phyloP scores from a whole-genome alignment of 2,113 vertebrate species.

The Crotophaga sulcirostris region DNA sequence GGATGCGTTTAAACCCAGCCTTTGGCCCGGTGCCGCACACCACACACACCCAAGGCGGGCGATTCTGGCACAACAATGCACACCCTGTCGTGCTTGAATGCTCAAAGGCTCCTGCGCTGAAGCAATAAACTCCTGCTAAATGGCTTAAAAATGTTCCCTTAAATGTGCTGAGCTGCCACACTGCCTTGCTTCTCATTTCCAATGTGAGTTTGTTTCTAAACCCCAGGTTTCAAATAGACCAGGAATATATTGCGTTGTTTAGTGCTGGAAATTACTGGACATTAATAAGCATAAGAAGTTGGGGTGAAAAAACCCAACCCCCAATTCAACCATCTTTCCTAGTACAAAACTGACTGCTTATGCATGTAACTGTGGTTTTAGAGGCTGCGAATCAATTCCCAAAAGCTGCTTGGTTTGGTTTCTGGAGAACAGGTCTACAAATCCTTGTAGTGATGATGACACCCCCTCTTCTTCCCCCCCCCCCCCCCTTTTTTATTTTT shows the following conservation, averaged over 20 bases:
- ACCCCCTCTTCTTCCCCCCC: accelerated
- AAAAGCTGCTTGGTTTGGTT: neutral
- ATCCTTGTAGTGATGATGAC: neutral
- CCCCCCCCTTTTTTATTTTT: accelerated
- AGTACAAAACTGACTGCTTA: neutral
- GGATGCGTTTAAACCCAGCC: slow-evolving; percentile 3
- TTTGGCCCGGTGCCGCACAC: slow-evolving; percentile 33
- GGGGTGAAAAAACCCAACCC: neutral
- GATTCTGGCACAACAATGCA: slow-evolving; percentile 23
- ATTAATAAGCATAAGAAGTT: neutral
- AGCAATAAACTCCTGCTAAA: slow-evolving; percentile 31
- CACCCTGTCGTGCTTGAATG: slow-evolving; percentile 37
- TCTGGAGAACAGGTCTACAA: neutral
- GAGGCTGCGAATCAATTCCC: neutral
- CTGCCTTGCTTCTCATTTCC: neutral
- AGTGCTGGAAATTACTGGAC: neutral
- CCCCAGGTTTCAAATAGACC: neutral
- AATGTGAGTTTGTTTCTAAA: neutral
- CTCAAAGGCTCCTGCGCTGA: neutral
- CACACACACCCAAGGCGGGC: slow-evolving; percentile 10
- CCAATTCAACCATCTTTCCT: neutral
- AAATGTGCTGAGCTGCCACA: neutral
- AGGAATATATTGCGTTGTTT: neutral
- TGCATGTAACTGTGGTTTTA: neutral
- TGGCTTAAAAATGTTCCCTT: slow-evolving; percentile 5